Evolutionary conservation across 2,888 invertebrate genomes (phyloP).

Genomic region (Caenorhabditis auriculariae): DNA sequence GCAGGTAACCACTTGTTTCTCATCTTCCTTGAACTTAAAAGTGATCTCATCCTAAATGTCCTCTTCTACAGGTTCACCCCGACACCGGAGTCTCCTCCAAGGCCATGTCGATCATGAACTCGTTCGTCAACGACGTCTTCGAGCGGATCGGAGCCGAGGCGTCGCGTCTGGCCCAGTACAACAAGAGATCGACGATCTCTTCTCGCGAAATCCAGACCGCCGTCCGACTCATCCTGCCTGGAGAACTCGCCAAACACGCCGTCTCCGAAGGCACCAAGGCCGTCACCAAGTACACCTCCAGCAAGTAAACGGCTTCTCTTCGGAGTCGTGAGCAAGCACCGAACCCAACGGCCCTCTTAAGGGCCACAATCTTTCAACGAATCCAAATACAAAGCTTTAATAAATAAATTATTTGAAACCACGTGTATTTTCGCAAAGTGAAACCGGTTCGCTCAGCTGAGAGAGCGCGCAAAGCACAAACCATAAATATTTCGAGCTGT

Average conservation of each 20-base stretch:
- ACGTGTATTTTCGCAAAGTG: no score
- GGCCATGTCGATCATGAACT: constrained; percentile 77
- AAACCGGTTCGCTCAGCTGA: no score
- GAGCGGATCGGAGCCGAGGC: constrained; percentile 72
- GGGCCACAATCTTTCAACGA: constrained; percentile 43
- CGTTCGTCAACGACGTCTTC: constrained; percentile 77
- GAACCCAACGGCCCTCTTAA: constrained; percentile 52
- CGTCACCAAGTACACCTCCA: constrained; percentile 36
- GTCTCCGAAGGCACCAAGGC: constrained; percentile 36
- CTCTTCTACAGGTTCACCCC: constrained; percentile 69
- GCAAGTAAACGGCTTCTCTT: constrained; percentile 8
- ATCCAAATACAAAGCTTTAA: no score
- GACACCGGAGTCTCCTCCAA: constrained; percentile 75
- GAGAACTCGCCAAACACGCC: constrained; percentile 38
- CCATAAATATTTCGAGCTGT: no score
- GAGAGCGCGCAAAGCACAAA: no score
- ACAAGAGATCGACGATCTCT: constrained; percentile 73
- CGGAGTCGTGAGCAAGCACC: background rate
- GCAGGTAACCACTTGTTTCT: constrained; percentile 73
- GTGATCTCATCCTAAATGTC: no score
- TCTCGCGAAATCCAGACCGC: constrained; percentile 74
- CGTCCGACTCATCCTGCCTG: constrained; percentile 38
- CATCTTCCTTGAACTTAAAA: no score
- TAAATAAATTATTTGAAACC: no score
- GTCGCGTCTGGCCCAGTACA: constrained; percentile 71